These are phyloP conservation scores for Paralinhomoeus sp. DNA, from an alignment of 2,888 invertebrate species.

Conservation along the genomic window DNA sequence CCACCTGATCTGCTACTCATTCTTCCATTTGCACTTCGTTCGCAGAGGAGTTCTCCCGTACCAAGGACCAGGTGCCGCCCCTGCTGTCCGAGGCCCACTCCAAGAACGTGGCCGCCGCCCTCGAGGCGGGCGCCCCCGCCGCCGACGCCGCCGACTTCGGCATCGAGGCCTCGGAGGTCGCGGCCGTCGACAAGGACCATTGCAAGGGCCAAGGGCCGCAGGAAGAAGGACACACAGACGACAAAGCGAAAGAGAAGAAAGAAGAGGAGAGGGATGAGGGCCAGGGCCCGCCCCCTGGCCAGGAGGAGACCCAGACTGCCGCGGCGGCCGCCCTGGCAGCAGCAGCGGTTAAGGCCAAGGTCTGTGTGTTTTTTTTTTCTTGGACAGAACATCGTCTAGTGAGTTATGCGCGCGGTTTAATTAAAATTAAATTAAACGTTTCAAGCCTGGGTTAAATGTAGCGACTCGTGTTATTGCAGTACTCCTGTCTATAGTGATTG, in stretches of 20 bases:
- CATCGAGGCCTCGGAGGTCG: constrained; percentile 65
- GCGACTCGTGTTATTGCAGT: too few species aligned
- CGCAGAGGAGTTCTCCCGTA: constrained; percentile 74
- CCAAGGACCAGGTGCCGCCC: constrained; percentile 87
- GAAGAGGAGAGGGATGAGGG: background rate
- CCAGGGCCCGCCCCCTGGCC: too few species aligned
- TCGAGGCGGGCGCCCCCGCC: too few species aligned
- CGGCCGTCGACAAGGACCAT: constrained; percentile 50
- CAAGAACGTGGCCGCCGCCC: constrained; percentile 60
- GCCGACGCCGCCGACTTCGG: constrained; percentile 59
- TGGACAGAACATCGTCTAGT: too few species aligned
- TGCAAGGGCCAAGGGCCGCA: too few species aligned
- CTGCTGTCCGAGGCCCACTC: constrained; percentile 83
- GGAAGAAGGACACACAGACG: constrained; percentile 13
- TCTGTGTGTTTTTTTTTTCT: too few species aligned
- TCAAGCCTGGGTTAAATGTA: too few species aligned
- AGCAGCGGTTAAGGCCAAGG: constrained; percentile 92
- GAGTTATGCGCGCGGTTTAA: too few species aligned
- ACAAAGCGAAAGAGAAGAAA: background rate
- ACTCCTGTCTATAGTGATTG: too few species aligned
- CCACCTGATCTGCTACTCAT: too few species aligned
- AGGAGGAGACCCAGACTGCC: constrained; percentile 38
- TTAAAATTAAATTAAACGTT: too few species aligned
- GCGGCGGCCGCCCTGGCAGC: constrained; percentile 88
- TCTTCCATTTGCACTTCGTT: too few species aligned